A percentile compares a stretch with the other conserved stretches of the same genome.
Conservation (phyloP, 2,797 vertebrate species). For the Sternarchorhynchus goeldii region DNA sequence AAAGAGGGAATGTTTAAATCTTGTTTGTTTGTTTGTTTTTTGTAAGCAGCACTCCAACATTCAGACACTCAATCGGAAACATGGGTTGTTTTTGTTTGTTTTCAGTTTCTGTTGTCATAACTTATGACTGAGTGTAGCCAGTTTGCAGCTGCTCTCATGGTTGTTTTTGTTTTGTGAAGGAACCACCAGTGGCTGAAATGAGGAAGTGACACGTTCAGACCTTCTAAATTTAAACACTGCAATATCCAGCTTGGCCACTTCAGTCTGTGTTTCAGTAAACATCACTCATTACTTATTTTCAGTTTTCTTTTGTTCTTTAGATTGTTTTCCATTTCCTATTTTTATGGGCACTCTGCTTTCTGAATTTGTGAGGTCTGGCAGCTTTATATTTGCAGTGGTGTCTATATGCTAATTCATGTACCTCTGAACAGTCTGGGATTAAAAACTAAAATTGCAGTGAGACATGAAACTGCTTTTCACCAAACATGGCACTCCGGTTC, state of each 20-base stretch:
- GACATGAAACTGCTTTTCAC: neutral
- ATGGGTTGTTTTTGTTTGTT: conserved; percentile 20
- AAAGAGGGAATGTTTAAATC: conserved; percentile 26
- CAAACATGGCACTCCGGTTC: neutral
- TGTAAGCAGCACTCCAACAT: conserved; percentile 61
- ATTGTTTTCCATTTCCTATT: conserved; percentile 14
- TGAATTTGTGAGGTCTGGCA: conserved; percentile 4
- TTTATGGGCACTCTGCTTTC: neutral
- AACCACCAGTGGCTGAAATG: neutral
- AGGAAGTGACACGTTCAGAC: conserved; percentile 19
- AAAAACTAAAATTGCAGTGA: conserved; percentile 35
- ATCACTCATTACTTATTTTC: neutral
- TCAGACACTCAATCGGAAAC: conserved; percentile 41
- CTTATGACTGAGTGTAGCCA: conserved; percentile 2
- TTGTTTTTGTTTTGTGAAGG: conserved; percentile 15
- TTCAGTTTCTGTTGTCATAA: conserved; percentile 2
- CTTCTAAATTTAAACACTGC: conserved; percentile 28
- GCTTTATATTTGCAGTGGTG: conserved; percentile 2
- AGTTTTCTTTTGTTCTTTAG: neutral
- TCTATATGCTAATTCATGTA: conserved; percentile 25
- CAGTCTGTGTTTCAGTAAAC: conserved; percentile 14
- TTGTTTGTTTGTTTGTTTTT: conserved; percentile 53
- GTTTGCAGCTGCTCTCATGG: conserved; percentile 18
- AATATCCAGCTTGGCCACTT: conserved; percentile 6
- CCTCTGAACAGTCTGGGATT: conserved; percentile 29